Evolutionary conservation across 2,888 invertebrate genomes (phyloP).

Genomic region (Nephrocerus scutellatus): DNA sequence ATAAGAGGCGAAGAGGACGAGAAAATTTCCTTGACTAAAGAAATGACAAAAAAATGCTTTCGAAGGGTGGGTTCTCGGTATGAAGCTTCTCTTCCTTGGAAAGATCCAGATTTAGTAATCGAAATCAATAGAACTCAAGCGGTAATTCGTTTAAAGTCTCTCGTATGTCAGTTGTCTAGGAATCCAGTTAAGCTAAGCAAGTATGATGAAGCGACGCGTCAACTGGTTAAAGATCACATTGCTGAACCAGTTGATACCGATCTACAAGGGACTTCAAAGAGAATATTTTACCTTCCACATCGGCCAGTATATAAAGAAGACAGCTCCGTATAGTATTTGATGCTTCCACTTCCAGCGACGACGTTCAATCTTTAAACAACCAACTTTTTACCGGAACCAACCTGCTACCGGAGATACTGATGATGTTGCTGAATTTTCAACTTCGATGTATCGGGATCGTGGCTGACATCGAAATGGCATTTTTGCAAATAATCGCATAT

Average conservation of each 20-base stretch:
- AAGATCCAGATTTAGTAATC: neutral
- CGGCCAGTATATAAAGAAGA: constrained; percentile 6
- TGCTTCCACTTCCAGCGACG: constrained; percentile 6
- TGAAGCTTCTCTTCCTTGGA: constrained; percentile 7
- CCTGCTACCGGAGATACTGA: constrained; percentile 7
- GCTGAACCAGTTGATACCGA: constrained; percentile 4
- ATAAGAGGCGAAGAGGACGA: constrained; percentile 5
- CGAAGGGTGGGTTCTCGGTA: constrained; percentile 1
- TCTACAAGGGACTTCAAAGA: constrained; percentile 2
- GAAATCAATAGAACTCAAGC: constrained; percentile 3
- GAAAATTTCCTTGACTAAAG: constrained; percentile 2
- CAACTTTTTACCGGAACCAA: constrained; percentile 9
- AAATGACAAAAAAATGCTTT: constrained; percentile 7
- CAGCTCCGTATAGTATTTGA: constrained; percentile 10
- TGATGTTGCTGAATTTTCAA: no score
- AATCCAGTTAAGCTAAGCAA: constrained; percentile 2
- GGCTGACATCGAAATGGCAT: constrained; percentile 7
- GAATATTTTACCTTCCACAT: constrained; percentile 7
- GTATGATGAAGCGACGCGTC: no score
- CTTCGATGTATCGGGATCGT: neutral
- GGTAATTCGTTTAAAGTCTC: no score
- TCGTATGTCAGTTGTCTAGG: constrained; percentile 8
- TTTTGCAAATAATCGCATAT: constrained; percentile 2
- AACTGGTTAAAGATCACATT: no score
- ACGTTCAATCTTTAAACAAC: constrained; percentile 1